phyloP scores from a whole-genome alignment of 2,888 invertebrate species.

The Leucozona laternaria region DNA sequence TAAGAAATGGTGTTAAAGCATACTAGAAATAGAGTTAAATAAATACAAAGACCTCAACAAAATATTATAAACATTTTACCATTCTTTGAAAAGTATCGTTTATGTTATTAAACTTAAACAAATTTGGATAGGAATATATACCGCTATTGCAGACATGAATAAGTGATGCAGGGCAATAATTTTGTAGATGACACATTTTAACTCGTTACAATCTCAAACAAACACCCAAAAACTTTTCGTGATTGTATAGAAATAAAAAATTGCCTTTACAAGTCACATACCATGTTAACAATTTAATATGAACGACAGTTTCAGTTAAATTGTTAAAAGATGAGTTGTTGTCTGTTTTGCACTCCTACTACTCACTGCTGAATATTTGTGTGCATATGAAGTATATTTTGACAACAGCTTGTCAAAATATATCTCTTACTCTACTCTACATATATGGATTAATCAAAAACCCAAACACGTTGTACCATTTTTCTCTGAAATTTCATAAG shows the following conservation, averaged over 20 bases:
- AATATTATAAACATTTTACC: neutral
- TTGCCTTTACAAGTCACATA: constrained; percentile 1
- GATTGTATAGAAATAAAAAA: neutral
- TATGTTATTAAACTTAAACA: neutral
- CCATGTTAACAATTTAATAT: no score
- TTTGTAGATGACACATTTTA: neutral
- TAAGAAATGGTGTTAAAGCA: neutral
- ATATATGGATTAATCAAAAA: constrained; percentile 35
- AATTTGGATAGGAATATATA: no score
- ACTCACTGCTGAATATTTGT: neutral
- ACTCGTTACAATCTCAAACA: neutral
- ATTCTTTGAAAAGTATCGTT: neutral
- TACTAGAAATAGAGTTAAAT: neutral
- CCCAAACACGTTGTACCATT: constrained; percentile 2
- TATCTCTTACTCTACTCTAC: neutral
- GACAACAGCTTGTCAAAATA: constrained; percentile 53
- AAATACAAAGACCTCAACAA: neutral
- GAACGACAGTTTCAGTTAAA: neutral
- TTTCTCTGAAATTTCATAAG: constrained; percentile 35
- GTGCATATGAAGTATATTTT: constrained; percentile 14
- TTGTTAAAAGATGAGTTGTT: neutral
- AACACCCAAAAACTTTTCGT: neutral
- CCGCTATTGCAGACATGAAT: no score
- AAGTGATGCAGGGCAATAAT: neutral
- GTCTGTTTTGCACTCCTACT: neutral